A percentile compares a stretch with the other conserved stretches of the same genome.
Evolutionary conservation across 1,140 invertebrate species (phyloP).

Genomic region (Druon quercuslanigerum): DNA sequence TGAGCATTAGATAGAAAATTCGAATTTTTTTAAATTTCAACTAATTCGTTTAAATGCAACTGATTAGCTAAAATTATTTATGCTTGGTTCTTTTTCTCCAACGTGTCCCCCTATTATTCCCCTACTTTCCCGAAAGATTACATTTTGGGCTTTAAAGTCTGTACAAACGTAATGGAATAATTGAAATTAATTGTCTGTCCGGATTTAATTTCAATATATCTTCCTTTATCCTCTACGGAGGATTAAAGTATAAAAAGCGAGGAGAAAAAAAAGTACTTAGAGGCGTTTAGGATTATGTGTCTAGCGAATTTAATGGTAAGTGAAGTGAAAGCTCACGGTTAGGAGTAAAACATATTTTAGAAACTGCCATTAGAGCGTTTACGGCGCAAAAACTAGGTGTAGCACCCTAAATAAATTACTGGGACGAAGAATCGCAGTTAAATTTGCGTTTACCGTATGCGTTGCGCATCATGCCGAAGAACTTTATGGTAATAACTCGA

Average conservation of each 20-base stretch:
- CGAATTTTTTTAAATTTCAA: no score
- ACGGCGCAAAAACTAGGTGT: conserved; percentile 14
- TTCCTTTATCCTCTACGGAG: neutral
- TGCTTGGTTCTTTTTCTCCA: no score
- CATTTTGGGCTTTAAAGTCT: no score
- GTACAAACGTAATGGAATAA: neutral
- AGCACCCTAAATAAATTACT: conserved; percentile 4
- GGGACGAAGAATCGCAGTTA: conserved; percentile 1
- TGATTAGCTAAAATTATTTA: no score
- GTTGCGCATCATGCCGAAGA: no score
- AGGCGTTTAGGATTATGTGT: neutral
- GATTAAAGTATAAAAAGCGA: neutral
- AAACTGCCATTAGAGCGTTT: conserved; percentile 22
- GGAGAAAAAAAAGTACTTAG: neutral
- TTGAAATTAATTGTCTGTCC: neutral
- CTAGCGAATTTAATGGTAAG: conserved; percentile 8
- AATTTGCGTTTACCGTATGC: neutral
- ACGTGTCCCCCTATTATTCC: no score
- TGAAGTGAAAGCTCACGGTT: conserved; percentile 25
- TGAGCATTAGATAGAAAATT: no score
- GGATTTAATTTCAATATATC: no score
- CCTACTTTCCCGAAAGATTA: no score
- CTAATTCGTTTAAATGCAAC: no score
- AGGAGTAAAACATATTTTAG: conserved; percentile 11
- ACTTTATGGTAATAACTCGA: conserved; percentile 6